Conservation (phyloP, 2,113 vertebrate species). For the Chrysochloris asiatica region DNA sequence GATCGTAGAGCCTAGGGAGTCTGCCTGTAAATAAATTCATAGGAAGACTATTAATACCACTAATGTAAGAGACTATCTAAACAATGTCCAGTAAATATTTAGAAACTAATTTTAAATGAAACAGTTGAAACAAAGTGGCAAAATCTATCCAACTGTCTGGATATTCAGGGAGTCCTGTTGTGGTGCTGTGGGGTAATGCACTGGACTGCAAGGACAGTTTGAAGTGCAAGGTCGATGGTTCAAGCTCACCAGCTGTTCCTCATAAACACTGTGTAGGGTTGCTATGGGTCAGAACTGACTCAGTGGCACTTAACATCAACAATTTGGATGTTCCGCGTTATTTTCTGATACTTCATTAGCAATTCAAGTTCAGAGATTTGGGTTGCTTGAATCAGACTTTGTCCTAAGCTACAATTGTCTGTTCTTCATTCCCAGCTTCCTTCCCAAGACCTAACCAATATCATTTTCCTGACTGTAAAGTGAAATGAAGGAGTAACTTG, state of each 20-base stretch:
- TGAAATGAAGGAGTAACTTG: background rate
- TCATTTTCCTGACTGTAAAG: conserved; percentile 34
- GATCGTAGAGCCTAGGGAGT: background rate
- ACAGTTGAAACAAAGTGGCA: background rate
- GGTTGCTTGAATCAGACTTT: background rate
- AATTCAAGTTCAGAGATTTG: background rate
- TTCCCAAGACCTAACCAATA: background rate
- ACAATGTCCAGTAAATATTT: conserved; percentile 42
- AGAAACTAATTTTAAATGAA: conserved; percentile 23
- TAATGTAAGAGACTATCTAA: background rate
- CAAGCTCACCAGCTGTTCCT: too few relatives aligned
- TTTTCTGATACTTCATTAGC: background rate
- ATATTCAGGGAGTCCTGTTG: too few relatives aligned
- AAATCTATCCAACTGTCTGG: background rate
- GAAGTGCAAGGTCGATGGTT: too few relatives aligned
- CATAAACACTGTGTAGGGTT: too few relatives aligned
- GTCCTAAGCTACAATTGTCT: background rate
- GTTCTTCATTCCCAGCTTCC: background rate
- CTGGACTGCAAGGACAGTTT: too few relatives aligned
- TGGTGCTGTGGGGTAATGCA: too few relatives aligned
- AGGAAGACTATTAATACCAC: conserved; percentile 9
- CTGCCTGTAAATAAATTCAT: background rate
- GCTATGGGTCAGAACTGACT: too few relatives aligned
- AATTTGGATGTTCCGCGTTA: background rate
- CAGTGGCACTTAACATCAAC: too few relatives aligned